Evolutionary conservation across 1,140 invertebrate genomes (phyloP).

Genomic region (Leptinotarsa lineolata): DNA sequence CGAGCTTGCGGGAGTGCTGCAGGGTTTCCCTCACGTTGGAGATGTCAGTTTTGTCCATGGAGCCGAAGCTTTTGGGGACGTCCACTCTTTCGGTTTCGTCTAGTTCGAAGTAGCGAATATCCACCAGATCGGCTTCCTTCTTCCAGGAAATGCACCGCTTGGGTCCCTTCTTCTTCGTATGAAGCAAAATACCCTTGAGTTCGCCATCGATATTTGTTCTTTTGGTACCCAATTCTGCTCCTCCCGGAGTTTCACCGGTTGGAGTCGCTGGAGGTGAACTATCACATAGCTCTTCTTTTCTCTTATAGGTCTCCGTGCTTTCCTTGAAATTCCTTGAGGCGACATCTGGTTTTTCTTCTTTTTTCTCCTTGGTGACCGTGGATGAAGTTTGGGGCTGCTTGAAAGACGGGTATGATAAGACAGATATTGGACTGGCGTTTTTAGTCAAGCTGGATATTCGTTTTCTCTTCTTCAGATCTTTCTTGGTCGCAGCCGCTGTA

Average conservation of each 20-base stretch:
- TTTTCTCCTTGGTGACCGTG: neutral
- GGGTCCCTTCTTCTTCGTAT: slow-evolving; percentile 64
- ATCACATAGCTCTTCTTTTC: neutral
- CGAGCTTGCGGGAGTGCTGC: slow-evolving; percentile 71
- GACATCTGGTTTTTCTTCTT: no score
- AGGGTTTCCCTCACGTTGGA: slow-evolving; percentile 81
- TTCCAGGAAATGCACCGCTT: slow-evolving; percentile 87
- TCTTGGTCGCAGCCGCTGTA: slow-evolving; percentile 71
- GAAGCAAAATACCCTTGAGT: slow-evolving; percentile 48
- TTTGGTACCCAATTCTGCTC: slow-evolving; percentile 21
- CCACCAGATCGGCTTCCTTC: slow-evolving; percentile 75
- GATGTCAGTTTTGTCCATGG: slow-evolving; percentile 84
- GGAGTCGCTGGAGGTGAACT: slow-evolving; percentile 1
- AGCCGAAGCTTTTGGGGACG: no score
- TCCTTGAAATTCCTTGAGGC: no score
- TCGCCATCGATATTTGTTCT: slow-evolving; percentile 27
- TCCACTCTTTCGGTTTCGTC: no score
- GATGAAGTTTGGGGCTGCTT: slow-evolving; percentile 54
- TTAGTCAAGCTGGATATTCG: slow-evolving; percentile 67
- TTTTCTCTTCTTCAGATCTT: slow-evolving; percentile 77
- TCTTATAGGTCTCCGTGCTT: slow-evolving; percentile 51
- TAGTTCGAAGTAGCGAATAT: slow-evolving; percentile 87
- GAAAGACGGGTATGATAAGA: slow-evolving; percentile 46
- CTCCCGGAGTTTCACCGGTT: slow-evolving; percentile 31
- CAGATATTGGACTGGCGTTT: slow-evolving; percentile 60